Conservation (phyloP, 1,140 invertebrate species). For the Bombus vancouverensis region DNA sequence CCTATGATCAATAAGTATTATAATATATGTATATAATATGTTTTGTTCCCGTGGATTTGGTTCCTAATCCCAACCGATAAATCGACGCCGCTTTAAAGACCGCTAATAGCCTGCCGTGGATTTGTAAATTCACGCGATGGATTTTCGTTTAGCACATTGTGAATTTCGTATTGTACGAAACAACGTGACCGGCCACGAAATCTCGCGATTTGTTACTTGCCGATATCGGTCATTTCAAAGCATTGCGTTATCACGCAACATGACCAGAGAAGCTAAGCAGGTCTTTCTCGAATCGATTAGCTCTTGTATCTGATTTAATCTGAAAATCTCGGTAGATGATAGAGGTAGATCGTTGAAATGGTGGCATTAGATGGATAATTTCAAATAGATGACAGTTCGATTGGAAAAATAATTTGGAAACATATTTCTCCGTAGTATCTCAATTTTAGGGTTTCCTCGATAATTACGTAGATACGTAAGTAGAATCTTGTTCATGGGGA, state of each 20-base stretch:
- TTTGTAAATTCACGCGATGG: slow-evolving; percentile 61
- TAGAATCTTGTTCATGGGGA: neutral
- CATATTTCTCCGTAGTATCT: neutral
- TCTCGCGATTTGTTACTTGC: slow-evolving; percentile 27
- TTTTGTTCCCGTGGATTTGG: neutral
- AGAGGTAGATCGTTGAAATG: neutral
- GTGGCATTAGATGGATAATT: neutral
- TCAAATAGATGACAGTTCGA: neutral
- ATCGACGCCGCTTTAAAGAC: slow-evolving; percentile 40
- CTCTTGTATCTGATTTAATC: neutral
- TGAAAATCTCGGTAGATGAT: neutral
- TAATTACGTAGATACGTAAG: neutral
- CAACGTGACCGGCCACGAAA: slow-evolving; percentile 32
- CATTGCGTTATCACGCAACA: no score
- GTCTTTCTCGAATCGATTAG: no score
- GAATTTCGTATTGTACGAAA: slow-evolving; percentile 38
- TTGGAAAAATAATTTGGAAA: neutral
- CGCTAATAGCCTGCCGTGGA: slow-evolving; percentile 49
- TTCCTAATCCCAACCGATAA: neutral
- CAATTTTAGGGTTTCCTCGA: neutral
- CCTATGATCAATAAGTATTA: neutral
- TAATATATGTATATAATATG: no score
- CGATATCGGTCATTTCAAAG: no score
- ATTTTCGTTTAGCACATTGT: slow-evolving; percentile 45
- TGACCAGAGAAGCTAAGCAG: neutral